Evolutionary conservation across 2,888 invertebrate genomes (phyloP).

Genomic region (Tachystola acroxantha): DNA sequence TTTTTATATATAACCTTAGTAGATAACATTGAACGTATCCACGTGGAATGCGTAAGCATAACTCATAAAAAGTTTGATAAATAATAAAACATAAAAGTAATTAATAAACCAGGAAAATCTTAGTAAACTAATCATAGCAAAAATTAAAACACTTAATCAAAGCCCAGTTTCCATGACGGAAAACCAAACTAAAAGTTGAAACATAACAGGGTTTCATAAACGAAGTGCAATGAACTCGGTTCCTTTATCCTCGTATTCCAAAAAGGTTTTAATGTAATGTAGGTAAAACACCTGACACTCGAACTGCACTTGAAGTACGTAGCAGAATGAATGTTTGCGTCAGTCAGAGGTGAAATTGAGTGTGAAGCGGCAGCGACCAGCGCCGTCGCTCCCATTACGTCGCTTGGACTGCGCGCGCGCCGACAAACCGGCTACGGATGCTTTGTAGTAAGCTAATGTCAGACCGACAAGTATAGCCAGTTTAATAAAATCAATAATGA

Average conservation of each 20-base stretch:
- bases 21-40: conserved; percentile 2
- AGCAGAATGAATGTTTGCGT: conserved; percentile 73
- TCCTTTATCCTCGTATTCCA: too few species aligned
- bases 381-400: conserved; percentile 77
- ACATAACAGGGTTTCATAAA: too few species aligned
- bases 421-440: conserved; percentile 62
- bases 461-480: too few species aligned
- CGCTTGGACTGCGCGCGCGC: conserved; percentile 55
- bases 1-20: conserved; percentile 26
- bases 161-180: too few species aligned
- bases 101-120: not conserved
- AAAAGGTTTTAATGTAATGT: conserved; percentile 9
- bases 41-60: not conserved
- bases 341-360: conserved; percentile 78
- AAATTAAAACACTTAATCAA: too few species aligned
- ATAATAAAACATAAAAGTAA: not conserved
- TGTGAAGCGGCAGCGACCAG: conserved; percentile 75
- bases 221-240: too few species aligned
- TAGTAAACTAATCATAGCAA: not conserved
- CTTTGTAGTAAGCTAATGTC: conserved; percentile 38
- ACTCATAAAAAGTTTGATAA: not conserved
- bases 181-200: too few species aligned
- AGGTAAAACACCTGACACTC: conserved; percentile 52
- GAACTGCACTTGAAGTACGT: conserved; percentile 43
- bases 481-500: too few species aligned